Percentiles rank a stretch among this genome's conserved stretches.
phyloP scores from a whole-genome alignment of 2,797 vertebrate species.

The Argyrosomus regius region DNA sequence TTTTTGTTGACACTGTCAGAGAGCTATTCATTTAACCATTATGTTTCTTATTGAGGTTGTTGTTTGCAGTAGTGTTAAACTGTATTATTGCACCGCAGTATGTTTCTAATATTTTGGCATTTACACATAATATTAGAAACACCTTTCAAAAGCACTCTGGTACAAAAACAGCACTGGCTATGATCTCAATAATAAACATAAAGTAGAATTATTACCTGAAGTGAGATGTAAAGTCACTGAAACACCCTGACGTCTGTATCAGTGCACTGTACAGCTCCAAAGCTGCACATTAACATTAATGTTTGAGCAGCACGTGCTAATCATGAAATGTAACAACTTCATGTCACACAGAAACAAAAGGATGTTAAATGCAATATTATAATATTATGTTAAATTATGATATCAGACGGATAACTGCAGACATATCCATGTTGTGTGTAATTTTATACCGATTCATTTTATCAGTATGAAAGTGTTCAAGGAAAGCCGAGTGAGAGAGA shows the following conservation, averaged over 20 bases:
- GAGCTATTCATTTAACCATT: no score
- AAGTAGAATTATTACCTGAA: no score
- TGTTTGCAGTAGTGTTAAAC: no score
- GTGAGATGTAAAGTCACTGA: neutral
- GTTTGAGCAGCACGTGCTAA: neutral
- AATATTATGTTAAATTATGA: neutral
- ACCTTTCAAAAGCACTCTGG: no score
- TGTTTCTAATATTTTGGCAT: no score
- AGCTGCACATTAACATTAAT: neutral
- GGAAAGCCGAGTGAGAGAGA: neutral
- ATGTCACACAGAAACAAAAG: neutral
- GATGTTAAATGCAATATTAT: neutral
- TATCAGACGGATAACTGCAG: neutral
- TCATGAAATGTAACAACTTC: neutral
- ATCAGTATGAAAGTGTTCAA: slow-evolving; percentile 7
- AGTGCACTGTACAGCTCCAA: neutral
- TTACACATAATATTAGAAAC: no score
- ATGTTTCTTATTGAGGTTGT: no score
- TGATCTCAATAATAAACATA: no score
- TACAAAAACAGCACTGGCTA: no score
- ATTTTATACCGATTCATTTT: neutral
- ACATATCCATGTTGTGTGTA: neutral
- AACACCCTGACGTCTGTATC: neutral
- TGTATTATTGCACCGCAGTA: no score
- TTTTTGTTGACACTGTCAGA: no score